These are phyloP conservation scores for Falco cherrug DNA, from an alignment of 2,797 vertebrate genomes.

Conservation along the genomic window DNA sequence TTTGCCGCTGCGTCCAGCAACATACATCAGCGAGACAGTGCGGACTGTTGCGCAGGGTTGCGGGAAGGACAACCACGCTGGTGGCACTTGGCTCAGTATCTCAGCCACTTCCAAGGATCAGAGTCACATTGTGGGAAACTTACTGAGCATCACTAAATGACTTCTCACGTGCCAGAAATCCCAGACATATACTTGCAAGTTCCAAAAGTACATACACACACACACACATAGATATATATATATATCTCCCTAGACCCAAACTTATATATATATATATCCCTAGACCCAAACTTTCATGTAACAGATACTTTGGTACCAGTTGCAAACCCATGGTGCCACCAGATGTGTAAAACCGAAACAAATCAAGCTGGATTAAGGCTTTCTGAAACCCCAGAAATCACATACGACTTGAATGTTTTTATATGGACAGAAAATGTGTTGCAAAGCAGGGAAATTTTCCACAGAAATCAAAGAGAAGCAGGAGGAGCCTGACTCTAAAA, in stretches of 20 bases:
- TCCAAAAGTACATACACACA: background rate
- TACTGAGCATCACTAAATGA: background rate
- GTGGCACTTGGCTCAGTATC: background rate
- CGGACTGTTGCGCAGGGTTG: background rate
- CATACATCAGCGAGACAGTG: rapidly evolving
- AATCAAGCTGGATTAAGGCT: background rate
- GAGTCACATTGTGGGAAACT: background rate
- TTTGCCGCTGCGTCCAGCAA: background rate
- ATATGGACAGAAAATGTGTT: background rate
- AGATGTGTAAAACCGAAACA: rapidly evolving
- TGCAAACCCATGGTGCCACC: rapidly evolving
- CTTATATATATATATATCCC: background rate
- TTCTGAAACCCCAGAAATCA: background rate
- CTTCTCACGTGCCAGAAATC: background rate
- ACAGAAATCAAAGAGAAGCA: background rate
- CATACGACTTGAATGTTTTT: background rate
- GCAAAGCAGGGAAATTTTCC: background rate
- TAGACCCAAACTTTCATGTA: background rate
- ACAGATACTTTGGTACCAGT: background rate
- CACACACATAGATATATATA: no score
- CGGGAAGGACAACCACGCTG: background rate
- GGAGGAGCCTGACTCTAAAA: background rate
- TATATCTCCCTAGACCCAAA: background rate
- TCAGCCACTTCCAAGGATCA: background rate
- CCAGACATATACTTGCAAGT: rapidly evolving